Percentiles rank a stretch among this genome's conserved stretches.
phyloP scores from a whole-genome alignment of 2,888 invertebrate genomes.

The Aphodius granarius region DNA sequence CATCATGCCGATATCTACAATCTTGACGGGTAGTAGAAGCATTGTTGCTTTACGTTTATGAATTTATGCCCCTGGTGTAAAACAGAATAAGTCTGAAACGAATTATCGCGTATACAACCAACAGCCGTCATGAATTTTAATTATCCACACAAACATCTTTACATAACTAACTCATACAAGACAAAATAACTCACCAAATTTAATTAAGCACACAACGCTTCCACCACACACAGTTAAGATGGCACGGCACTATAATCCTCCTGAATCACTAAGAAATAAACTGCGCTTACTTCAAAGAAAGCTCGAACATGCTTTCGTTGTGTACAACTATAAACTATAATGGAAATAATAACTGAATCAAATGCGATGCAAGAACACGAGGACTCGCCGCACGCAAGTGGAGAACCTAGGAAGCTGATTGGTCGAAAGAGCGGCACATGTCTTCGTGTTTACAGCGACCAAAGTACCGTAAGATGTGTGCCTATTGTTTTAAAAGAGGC shows the following conservation, averaged over 20 bases:
- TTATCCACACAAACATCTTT: neutral
- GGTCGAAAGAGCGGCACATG: constrained; percentile 35
- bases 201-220: neutral
- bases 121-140: neutral
- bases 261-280: neutral
- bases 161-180: neutral
- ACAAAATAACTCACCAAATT: neutral
- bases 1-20: constrained; percentile 6
- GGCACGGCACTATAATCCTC: neutral
- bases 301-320: neutral
- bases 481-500: constrained; percentile 19
- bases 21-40: constrained; percentile 6
- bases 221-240: neutral
- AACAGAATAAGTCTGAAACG: neutral
- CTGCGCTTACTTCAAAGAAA: too few relatives aligned
- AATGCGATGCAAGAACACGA: constrained; percentile 24
- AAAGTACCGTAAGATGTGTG: constrained; percentile 27
- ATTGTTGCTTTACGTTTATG: constrained; percentile 5
- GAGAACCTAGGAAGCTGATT: constrained; percentile 34
- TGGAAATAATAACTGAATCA: constrained; percentile 11
- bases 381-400: constrained; percentile 36
- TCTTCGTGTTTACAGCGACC: constrained; percentile 25
- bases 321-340: constrained; percentile 3
- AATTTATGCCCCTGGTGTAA: neutral
- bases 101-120: neutral